phyloP scores from a whole-genome alignment of 2,797 vertebrate genomes.

The Sciurus carolinensis region DNA sequence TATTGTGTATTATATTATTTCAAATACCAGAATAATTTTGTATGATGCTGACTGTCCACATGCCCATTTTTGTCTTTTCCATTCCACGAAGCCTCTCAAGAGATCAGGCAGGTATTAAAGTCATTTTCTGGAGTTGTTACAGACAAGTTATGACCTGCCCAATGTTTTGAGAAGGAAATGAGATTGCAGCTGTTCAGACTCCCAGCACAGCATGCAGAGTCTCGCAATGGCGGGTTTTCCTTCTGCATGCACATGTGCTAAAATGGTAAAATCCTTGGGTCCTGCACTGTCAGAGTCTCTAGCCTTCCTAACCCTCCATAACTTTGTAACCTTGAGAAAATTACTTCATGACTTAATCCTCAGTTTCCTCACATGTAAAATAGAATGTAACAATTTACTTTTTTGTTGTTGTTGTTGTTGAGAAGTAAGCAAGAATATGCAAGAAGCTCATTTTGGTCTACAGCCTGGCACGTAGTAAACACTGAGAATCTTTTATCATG shows the following conservation, averaged over 20 bases:
- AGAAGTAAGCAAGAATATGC: neutral
- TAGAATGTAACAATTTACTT: neutral
- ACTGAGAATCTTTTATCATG: neutral
- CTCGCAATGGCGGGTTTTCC: neutral
- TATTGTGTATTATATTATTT: neutral
- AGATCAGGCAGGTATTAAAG: neutral
- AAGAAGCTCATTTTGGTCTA: neutral
- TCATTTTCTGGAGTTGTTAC: neutral
- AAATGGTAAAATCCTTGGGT: neutral
- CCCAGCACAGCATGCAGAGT: rapidly evolving
- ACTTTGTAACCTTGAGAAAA: neutral
- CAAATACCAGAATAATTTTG: neutral
- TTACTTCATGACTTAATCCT: neutral
- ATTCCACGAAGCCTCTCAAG: neutral
- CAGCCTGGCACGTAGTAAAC: neutral
- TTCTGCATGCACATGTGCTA: rapidly evolving
- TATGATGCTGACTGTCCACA: neutral
- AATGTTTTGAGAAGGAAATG: neutral
- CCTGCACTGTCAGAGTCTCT: too few relatives aligned
- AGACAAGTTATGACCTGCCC: neutral
- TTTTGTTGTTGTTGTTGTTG: neutral
- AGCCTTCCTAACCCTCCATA: neutral
- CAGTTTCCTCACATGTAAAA: neutral
- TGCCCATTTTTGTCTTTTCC: neutral
- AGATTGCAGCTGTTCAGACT: neutral